Evolutionary conservation across 1,140 invertebrate species (phyloP).

Genomic region (Hyposmocoma kahamanoa): DNA sequence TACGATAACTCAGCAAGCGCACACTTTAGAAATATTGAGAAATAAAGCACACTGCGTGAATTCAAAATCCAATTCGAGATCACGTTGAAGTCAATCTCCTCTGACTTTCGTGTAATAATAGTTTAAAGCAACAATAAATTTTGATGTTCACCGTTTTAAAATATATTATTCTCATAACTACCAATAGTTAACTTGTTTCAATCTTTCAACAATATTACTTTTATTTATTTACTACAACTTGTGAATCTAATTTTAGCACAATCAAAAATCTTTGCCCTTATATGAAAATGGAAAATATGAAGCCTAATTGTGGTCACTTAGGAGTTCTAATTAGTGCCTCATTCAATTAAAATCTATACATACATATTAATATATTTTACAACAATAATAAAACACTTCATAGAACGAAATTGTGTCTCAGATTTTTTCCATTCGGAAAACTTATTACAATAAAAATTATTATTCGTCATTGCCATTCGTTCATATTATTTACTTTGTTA

Average conservation of each 20-base stretch:
- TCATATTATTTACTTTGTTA: too few species aligned
- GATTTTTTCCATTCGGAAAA: neutral
- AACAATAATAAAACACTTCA: slow-evolving; percentile 10
- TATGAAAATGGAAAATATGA: too few species aligned
- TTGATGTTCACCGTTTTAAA: slow-evolving; percentile 21
- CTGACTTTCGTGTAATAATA: slow-evolving; percentile 52
- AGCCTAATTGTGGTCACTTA: slow-evolving; percentile 8
- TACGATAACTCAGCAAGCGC: too few species aligned
- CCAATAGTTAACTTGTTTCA: too few species aligned
- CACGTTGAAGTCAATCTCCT: slow-evolving; percentile 51
- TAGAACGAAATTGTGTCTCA: neutral
- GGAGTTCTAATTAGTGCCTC: slow-evolving; percentile 14
- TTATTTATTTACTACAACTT: too few species aligned
- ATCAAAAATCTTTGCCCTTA: too few species aligned
- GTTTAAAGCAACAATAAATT: slow-evolving; percentile 52
- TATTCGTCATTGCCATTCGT: too few species aligned
- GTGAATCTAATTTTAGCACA: too few species aligned
- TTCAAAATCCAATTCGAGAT: slow-evolving; percentile 62
- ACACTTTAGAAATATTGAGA: too few species aligned
- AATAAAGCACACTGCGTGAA: slow-evolving; percentile 16
- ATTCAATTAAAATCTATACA: slow-evolving; percentile 9
- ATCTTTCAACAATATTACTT: too few species aligned
- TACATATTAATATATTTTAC: slow-evolving; percentile 14
- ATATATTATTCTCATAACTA: slow-evolving; percentile 13
- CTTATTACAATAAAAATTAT: too few species aligned